Conservation (phyloP, 1,140 invertebrate genomes). For the Nymphalis io region DNA sequence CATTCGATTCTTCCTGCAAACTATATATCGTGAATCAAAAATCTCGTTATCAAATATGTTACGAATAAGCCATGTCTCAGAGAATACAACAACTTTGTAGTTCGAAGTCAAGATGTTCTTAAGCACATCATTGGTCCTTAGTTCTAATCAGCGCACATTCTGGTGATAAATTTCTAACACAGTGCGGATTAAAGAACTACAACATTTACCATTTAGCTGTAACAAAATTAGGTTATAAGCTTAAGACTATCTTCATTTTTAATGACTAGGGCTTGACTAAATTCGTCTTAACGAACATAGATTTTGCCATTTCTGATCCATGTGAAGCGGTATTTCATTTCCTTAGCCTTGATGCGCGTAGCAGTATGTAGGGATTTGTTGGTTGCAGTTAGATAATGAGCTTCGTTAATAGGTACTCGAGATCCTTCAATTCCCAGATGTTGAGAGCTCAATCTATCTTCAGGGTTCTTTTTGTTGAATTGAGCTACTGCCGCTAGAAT, state of each 20-base stretch:
- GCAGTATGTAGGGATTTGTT: conserved; percentile 22
- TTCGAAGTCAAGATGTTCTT: conserved; percentile 8
- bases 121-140: conserved; percentile 17
- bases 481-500: conserved; percentile 2
- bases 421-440: conserved; percentile 9
- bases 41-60: not conserved
- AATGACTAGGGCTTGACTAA: conserved; percentile 2
- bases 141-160: conserved; percentile 22
- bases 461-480: conserved; percentile 12
- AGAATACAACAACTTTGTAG: conserved; percentile 22
- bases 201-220: not conserved
- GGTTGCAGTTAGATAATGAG: conserved; percentile 11
- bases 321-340: conserved; percentile 3
- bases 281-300: conserved; percentile 12
- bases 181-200: not conserved
- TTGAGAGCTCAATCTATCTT: conserved; percentile 15
- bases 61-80: conserved; percentile 18
- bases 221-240: not conserved
- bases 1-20: conserved; percentile 8
- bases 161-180: conserved; percentile 24
- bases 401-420: not conserved
- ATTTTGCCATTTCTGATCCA: conserved; percentile 18
- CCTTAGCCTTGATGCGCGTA: conserved; percentile 5
- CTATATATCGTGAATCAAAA: conserved; percentile 12
- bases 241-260: conserved; percentile 8